These are phyloP conservation scores for Karalla daura DNA, from an alignment of 2,797 vertebrate species.

Conservation along the genomic window DNA sequence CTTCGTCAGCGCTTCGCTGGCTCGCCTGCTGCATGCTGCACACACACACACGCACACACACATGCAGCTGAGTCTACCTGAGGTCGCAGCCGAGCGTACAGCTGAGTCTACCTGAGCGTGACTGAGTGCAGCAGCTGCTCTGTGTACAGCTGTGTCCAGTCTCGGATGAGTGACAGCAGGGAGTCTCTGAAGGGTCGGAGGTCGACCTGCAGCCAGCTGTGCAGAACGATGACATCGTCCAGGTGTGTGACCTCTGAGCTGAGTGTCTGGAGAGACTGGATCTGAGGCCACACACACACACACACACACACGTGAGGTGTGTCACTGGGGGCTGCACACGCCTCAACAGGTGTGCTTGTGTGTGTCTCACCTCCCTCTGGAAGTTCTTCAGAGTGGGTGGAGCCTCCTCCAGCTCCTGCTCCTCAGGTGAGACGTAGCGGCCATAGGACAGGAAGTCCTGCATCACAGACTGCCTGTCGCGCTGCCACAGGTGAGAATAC, in stretches of 20 bases:
- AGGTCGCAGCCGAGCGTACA: background rate
- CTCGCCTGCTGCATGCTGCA: conserved; percentile 78
- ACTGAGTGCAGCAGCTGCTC: conserved; percentile 85
- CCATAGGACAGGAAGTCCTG: conserved; percentile 84
- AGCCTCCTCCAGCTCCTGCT: conserved; percentile 68
- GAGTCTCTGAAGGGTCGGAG: conserved; percentile 82
- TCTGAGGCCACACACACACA: conserved; percentile 1
- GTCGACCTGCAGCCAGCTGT: conserved; percentile 86
- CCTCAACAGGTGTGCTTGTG: too few species aligned
- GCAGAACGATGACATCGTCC: conserved; percentile 78
- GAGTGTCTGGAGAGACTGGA: conserved; percentile 75
- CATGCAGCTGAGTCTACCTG: too few species aligned
- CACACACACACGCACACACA: conserved; percentile 1
- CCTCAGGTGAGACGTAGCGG: too few species aligned
- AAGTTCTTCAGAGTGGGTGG: conserved; percentile 79
- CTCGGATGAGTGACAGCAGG: conserved; percentile 83
- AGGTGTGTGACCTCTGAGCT: conserved; percentile 78
- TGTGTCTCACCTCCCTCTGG: conserved; percentile 77
- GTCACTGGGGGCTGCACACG: too few species aligned
- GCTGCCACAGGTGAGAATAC: conserved; percentile 83
- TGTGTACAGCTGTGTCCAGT: conserved; percentile 89
- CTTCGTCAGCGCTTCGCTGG: background rate
- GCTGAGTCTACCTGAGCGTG: conserved; percentile 80
- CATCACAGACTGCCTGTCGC: conserved; percentile 78
- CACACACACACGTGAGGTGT: background rate